Evolutionary conservation across 2,797 vertebrate genomes (phyloP).

Genomic region (Astyanax mexicanus): DNA sequence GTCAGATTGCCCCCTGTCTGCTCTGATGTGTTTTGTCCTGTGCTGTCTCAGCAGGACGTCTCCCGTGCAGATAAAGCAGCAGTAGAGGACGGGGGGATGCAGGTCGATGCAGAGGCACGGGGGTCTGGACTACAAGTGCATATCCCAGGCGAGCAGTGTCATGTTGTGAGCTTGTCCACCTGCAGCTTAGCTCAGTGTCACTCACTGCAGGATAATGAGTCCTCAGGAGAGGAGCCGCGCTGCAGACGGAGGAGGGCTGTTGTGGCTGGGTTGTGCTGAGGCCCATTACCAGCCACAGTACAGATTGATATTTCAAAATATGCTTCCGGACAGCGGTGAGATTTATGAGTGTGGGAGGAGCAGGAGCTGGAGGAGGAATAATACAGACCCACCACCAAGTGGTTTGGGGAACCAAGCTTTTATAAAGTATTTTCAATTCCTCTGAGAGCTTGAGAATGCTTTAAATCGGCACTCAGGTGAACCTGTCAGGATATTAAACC

Average conservation of each 20-base stretch:
- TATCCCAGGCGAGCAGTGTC: constrained; percentile 34
- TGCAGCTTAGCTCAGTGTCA: constrained; percentile 45
- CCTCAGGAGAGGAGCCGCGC: constrained; percentile 44
- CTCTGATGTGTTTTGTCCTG: constrained; percentile 62
- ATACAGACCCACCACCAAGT: neutral
- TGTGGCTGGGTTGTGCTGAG: constrained; percentile 37
- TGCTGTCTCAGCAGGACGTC: constrained; percentile 73
- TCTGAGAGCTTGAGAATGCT: too few relatives aligned
- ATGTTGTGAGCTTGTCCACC: constrained; percentile 64
- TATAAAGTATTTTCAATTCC: neutral
- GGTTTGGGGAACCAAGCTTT: neutral
- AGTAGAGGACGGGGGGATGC: constrained; percentile 66
- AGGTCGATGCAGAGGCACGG: constrained; percentile 75
- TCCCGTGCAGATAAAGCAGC: constrained; percentile 72
- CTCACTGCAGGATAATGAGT: constrained; percentile 55
- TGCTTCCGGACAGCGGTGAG: constrained; percentile 51
- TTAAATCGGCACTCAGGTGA: too few relatives aligned
- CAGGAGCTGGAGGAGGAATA: neutral
- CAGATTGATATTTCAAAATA: constrained; percentile 69
- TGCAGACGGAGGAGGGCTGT: constrained; percentile 1
- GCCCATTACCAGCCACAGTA: constrained; percentile 39
- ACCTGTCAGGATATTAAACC: too few relatives aligned
- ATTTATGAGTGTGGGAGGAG: constrained; percentile 60
- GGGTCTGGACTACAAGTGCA: constrained; percentile 68
- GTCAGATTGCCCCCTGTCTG: constrained; percentile 39